Conservation (phyloP, 2,113 vertebrate genomes). For the Podocnemis expansa region DNA sequence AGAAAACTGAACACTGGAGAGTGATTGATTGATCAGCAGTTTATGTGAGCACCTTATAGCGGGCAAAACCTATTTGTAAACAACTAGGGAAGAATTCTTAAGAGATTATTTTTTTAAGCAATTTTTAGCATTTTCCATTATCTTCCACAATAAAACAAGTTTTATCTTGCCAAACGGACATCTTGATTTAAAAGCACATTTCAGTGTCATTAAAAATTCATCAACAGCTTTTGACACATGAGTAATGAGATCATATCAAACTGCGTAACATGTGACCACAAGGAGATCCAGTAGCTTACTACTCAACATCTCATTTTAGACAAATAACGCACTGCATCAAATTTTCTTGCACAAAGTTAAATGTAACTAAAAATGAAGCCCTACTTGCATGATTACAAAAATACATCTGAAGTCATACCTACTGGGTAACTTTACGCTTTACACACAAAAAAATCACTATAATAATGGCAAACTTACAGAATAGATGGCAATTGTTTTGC, state of each 20-base stretch:
- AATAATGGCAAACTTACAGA: background rate
- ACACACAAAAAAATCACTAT: background rate
- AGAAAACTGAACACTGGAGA: background rate
- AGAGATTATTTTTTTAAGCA: background rate
- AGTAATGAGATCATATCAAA: background rate
- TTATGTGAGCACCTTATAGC: fast-evolving
- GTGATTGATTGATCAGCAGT: background rate
- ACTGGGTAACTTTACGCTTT: background rate
- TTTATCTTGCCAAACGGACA: background rate
- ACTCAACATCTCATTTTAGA: background rate
- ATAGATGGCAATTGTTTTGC: background rate
- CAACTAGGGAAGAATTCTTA: background rate
- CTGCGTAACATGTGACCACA: background rate
- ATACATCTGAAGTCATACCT: background rate
- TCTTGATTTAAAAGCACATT: slow-evolving; percentile 40
- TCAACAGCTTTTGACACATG: background rate
- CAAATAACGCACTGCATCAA: background rate
- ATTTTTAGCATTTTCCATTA: fast-evolving
- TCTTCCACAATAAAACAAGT: background rate
- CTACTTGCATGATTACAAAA: slow-evolving; percentile 4
- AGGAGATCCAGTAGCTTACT: background rate
- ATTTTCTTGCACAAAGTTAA: background rate
- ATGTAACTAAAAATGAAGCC: background rate
- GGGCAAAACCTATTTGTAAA: background rate
- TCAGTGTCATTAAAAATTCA: background rate